Conservation (phyloP, 2,888 invertebrate genomes). For the Acanthosepion lycidas region DNA sequence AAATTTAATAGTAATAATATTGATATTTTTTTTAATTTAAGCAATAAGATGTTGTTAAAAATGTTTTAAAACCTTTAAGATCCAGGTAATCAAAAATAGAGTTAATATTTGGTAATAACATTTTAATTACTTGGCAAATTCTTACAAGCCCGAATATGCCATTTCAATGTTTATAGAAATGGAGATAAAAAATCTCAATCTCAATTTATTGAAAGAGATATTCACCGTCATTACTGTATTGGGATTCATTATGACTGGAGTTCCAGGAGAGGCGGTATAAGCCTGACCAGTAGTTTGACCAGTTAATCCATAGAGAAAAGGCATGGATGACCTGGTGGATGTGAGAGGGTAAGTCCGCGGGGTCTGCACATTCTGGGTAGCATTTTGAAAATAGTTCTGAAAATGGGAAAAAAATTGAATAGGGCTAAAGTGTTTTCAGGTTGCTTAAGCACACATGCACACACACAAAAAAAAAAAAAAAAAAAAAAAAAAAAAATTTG, state of each 20-base stretch:
- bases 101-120: not conserved
- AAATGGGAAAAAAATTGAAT: not conserved
- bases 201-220: not conserved
- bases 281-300: not conserved
- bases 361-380: constrained; percentile 35
- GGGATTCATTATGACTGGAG: constrained; percentile 12
- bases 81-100: not conserved
- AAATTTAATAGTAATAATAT: too few relatives aligned
- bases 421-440: not conserved
- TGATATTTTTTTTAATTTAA: too few relatives aligned
- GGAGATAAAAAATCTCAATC: not conserved
- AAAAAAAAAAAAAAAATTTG: too few relatives aligned
- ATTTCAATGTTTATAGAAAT: not conserved
- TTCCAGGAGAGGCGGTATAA: constrained; percentile 38
- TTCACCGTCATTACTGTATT: constrained; percentile 37
- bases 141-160: too few relatives aligned
- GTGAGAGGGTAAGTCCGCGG: constrained; percentile 15
- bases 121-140: not conserved
- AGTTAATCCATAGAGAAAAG: constrained; percentile 34
- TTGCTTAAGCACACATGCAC: too few relatives aligned
- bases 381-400: constrained; percentile 24
- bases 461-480: too few relatives aligned
- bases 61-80: not conserved
- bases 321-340: not conserved
- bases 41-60: too few relatives aligned